Conservation (phyloP, 2,888 invertebrate genomes). For the Scrobipalpa atriplicella region DNA sequence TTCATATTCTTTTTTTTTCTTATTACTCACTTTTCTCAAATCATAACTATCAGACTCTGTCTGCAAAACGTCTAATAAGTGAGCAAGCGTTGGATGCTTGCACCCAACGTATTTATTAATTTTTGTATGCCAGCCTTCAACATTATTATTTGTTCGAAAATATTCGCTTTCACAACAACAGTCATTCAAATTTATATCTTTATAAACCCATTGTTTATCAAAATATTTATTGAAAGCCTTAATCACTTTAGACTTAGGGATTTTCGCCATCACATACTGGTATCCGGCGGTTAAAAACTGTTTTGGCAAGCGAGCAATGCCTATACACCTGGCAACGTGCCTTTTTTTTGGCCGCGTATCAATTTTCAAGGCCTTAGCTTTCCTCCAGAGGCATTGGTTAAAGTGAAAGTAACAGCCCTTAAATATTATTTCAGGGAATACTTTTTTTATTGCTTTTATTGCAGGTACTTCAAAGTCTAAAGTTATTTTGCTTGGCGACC, state of each 20-base stretch:
- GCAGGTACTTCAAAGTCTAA: neutral
- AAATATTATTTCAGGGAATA: constrained; percentile 1
- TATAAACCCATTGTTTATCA: neutral
- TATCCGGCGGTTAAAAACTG: neutral
- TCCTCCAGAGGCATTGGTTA: neutral
- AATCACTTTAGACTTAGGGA: neutral
- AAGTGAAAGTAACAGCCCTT: constrained; percentile 7
- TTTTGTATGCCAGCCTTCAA: constrained; percentile 2
- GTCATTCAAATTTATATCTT: neutral
- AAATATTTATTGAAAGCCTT: constrained; percentile 3
- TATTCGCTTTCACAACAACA: neutral
- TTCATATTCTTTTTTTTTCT: neutral
- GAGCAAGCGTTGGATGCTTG: neutral
- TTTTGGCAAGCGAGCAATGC: neutral
- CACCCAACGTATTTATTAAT: neutral
- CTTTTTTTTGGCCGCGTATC: neutral
- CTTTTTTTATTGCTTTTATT: neutral
- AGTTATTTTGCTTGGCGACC: constrained; percentile 2
- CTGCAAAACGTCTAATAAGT: neutral
- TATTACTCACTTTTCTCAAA: constrained; percentile 3
- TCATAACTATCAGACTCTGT: constrained; percentile 1
- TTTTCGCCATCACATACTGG: neutral
- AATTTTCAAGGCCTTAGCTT: constrained; percentile 1
- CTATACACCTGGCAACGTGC: neutral
- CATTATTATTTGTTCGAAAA: neutral